phyloP scores from a whole-genome alignment of 2,888 invertebrate genomes.

The Andrena marginata region DNA sequence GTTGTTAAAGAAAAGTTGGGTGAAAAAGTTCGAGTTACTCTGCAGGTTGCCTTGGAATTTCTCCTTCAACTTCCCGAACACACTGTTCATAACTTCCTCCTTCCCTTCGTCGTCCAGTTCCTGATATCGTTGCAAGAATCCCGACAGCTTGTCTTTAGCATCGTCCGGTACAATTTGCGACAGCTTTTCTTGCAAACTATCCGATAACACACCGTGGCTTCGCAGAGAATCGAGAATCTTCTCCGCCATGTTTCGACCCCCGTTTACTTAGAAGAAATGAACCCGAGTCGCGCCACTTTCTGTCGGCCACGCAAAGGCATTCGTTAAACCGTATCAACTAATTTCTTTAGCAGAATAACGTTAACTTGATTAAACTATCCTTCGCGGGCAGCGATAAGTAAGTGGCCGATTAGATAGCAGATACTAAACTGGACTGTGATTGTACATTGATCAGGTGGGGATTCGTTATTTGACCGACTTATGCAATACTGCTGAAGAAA shows the following conservation, averaged over 20 bases:
- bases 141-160: conserved; percentile 63
- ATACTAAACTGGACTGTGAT: background rate
- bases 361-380: conserved; percentile 8
- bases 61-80: conserved; percentile 82
- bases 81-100: conserved; percentile 78
- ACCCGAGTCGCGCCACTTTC: background rate
- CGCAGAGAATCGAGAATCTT: conserved; percentile 33
- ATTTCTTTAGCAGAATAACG: background rate
- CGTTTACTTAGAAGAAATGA: background rate
- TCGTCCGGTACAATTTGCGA: conserved; percentile 50
- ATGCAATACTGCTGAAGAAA: conserved; percentile 34
- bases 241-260: conserved; percentile 47
- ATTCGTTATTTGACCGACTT: background rate
- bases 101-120: conserved; percentile 82
- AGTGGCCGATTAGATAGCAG: conserved; percentile 68
- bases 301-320: background rate
- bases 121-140: conserved; percentile 67
- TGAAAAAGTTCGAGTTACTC: background rate
- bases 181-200: conserved; percentile 62
- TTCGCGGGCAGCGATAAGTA: conserved; percentile 38
- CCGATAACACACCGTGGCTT: conserved; percentile 35
- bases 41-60: conserved; percentile 62
- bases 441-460: too few species aligned
- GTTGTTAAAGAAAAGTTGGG: conserved; percentile 8
- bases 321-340: background rate